Conservation (phyloP, 2,888 invertebrate species). For the Apamea crenata region DNA sequence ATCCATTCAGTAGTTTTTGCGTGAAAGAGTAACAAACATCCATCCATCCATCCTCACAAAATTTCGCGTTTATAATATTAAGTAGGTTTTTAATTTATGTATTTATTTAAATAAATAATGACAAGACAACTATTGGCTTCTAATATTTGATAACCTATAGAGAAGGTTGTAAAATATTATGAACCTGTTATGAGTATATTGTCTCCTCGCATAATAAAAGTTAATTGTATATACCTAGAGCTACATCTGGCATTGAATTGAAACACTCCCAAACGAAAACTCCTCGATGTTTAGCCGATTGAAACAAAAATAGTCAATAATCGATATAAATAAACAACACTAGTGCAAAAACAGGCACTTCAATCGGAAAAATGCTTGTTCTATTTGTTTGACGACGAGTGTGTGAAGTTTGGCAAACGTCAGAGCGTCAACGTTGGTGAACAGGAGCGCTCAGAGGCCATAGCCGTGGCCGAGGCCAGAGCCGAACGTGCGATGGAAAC, state of each 20-base stretch:
- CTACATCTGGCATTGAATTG: not conserved
- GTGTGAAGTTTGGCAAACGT: slow-evolving; percentile 33
- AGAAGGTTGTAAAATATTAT: too few species aligned
- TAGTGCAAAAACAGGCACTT: slow-evolving; percentile 13
- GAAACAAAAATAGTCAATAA: slow-evolving; percentile 11
- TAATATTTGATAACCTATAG: too few species aligned
- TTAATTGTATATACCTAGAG: not conserved
- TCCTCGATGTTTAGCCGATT: not conserved
- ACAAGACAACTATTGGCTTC: too few species aligned
- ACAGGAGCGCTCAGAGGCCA: slow-evolving; percentile 9
- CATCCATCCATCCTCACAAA: too few species aligned
- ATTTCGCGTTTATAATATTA: too few species aligned
- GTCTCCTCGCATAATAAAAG: not conserved
- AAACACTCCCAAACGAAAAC: not conserved
- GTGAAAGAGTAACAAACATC: too few species aligned
- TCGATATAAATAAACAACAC: not conserved
- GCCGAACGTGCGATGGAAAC: not conserved
- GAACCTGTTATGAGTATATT: not conserved
- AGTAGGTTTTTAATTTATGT: too few species aligned
- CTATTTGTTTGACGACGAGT: slow-evolving; percentile 24
- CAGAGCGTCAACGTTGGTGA: slow-evolving; percentile 24
- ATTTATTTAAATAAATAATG: too few species aligned
- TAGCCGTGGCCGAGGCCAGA: too few species aligned
- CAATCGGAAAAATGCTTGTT: slow-evolving; percentile 19
- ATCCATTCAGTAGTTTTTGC: too few species aligned